phyloP scores from a whole-genome alignment of 2,797 vertebrate genomes.

The Galaxias olidus region DNA sequence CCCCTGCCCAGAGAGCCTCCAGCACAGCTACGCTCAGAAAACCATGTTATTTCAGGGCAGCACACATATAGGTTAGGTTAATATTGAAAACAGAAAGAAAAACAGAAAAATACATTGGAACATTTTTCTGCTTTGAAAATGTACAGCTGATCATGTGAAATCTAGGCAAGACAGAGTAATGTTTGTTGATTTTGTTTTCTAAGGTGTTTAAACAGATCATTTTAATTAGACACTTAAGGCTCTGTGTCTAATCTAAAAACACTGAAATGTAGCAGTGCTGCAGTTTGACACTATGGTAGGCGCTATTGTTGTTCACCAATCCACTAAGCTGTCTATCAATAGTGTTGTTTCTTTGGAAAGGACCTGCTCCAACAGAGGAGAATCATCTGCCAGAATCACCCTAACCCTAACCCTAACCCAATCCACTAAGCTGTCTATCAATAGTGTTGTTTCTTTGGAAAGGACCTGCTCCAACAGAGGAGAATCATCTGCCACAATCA shows the following conservation, averaged over 20 bases:
- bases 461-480: conserved; percentile 10
- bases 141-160: conserved; percentile 22
- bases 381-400: neutral
- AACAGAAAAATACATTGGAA: conserved; percentile 17
- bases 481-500: neutral
- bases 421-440: conserved; percentile 15
- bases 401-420: no score
- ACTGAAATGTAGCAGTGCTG: no score
- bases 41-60: neutral
- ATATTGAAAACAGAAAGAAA: conserved; percentile 26
- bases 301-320: neutral
- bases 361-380: conserved; percentile 6
- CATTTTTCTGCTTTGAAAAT: conserved; percentile 27
- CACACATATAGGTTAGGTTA: neutral
- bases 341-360: conserved; percentile 9
- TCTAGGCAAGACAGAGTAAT: conserved; percentile 13
- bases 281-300: no score
- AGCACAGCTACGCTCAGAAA: conserved; percentile 31
- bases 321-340: conserved; percentile 12
- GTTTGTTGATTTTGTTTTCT: conserved; percentile 6
- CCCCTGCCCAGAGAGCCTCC: conserved; percentile 2
- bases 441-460: conserved; percentile 3
- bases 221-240: neutral
- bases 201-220: neutral
- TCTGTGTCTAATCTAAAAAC: neutral